Evolutionary conservation across 2,113 vertebrate genomes (phyloP), one percentile per base, ranked within the genome.

Genomic region (Tragelaphus imberbis): DNA sequence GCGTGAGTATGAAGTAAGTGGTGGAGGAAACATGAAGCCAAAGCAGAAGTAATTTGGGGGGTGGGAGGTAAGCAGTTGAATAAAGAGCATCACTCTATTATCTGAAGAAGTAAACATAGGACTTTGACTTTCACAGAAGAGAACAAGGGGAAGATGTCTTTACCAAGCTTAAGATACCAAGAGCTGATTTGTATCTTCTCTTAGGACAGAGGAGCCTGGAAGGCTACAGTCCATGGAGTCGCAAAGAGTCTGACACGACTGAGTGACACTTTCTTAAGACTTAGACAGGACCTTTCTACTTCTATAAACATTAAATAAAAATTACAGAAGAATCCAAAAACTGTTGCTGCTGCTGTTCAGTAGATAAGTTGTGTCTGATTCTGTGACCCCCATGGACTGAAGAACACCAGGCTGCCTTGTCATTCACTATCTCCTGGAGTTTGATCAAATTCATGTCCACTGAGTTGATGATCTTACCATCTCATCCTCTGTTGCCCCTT

Each of bases 251-350:
- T 36, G n/a, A 71, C n/a, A 71, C 0, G 2, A 81, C 28, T 12
- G 19, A 71, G 68, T 71, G n/a, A 71, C 10, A 71, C 68, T 71
- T 71, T 23, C 68, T 71, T 71, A 23, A 71, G 5, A 91, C 47
- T 91, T 95, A 75, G 55, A 90, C 71, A 81, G 21, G 53, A n/a
- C 19, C 49, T 92, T 23, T 56, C 53, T 33, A 82, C 59, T 95
- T 96, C 56, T 33, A n/a, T 71, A 84, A 84, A 55, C 6, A 61
- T 23, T 87, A 75, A 93, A 88, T 68, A 55, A 77, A 84, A 85
- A 44, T n/a, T 58, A 86, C 27, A 75, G 9, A n/a, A 55, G 95
- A 95, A 53, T 12, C 15, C 33, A 55, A 36, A 23, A 95, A 84
- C 8, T 44, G 36, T 25, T 44, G 11, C 44, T 44, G 71, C n/a